These are phyloP conservation scores for Agrochola lychnidis DNA, from an alignment of 2,888 invertebrate species.

Conservation along the genomic window DNA sequence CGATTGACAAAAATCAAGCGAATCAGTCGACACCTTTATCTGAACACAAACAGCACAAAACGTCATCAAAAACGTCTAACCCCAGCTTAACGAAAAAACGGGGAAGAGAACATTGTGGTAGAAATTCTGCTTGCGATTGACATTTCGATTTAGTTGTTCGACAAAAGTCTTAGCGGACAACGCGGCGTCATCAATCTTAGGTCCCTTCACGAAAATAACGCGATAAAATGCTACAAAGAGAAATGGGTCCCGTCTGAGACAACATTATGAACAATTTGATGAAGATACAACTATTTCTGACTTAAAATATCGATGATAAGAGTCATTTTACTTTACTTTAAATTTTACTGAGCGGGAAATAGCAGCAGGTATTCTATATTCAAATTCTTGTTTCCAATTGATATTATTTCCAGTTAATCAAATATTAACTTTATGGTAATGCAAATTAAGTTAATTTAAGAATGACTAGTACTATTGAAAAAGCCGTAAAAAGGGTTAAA, in stretches of 20 bases:
- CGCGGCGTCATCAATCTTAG: conserved; percentile 67
- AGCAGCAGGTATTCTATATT: not conserved
- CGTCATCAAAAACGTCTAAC: not conserved
- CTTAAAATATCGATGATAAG: conserved; percentile 4
- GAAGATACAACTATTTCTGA: conserved; percentile 22
- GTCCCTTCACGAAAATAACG: conserved; percentile 59
- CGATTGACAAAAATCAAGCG: no score
- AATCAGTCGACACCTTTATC: no score
- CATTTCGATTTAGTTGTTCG: conserved; percentile 69
- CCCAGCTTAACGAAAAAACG: conserved; percentile 15
- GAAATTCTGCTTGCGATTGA: conserved; percentile 53
- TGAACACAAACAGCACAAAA: not conserved
- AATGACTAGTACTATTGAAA: no score
- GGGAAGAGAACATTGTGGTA: conserved; percentile 41
- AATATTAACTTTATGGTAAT: no score
- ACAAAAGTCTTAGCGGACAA: conserved; percentile 54
- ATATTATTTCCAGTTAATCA: no score
- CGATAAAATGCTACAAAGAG: conserved; percentile 61
- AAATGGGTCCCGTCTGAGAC: conserved; percentile 53
- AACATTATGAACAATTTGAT: conserved; percentile 50
- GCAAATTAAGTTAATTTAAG: no score
- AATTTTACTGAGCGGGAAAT: not conserved
- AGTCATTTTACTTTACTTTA: not conserved
- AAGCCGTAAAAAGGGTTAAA: no score
- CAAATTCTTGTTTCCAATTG: no score